A percentile compares a stretch with the other conserved stretches of the same genome.
Evolutionary conservation across 2,797 vertebrate genomes (phyloP).

Genomic region (Decapterus maruadsi): DNA sequence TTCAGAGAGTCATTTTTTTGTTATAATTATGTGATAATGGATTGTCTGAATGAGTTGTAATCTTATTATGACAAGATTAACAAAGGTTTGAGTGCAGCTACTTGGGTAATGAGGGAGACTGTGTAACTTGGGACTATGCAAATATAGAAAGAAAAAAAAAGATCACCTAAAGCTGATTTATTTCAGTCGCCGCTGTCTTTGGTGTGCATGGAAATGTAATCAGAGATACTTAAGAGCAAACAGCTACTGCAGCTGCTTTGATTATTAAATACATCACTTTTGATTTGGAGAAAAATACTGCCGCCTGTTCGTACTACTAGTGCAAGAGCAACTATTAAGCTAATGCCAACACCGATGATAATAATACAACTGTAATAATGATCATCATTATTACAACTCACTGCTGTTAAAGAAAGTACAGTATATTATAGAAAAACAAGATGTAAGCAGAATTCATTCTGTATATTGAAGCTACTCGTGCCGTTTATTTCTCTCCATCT

Average conservation of each 20-base stretch:
- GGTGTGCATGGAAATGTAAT: constrained; percentile 31
- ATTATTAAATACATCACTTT: constrained; percentile 19
- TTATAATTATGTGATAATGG: neutral
- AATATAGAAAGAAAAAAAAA: neutral
- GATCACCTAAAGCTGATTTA: constrained; percentile 13
- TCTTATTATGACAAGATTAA: neutral
- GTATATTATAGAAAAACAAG: neutral
- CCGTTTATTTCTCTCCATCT: neutral
- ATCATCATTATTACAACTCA: neutral
- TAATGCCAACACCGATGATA: neutral
- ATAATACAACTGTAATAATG: neutral
- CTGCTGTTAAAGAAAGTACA: neutral
- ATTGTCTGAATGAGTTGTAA: neutral
- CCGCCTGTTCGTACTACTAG: neutral
- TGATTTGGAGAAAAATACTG: neutral
- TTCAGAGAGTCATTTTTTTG: neutral
- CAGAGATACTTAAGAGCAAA: constrained; percentile 15
- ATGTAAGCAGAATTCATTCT: neutral
- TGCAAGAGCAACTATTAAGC: no score
- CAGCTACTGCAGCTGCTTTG: neutral
- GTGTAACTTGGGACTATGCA: constrained; percentile 6
- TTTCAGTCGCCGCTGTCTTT: neutral
- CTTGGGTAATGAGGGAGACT: constrained; percentile 14
- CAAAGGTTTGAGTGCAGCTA: constrained; percentile 1
- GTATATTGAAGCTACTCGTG: neutral